Evolutionary conservation across 2,113 vertebrate genomes (phyloP), one percentile per base, ranked within the genome.

Genomic region (Lagopus muta): DNA sequence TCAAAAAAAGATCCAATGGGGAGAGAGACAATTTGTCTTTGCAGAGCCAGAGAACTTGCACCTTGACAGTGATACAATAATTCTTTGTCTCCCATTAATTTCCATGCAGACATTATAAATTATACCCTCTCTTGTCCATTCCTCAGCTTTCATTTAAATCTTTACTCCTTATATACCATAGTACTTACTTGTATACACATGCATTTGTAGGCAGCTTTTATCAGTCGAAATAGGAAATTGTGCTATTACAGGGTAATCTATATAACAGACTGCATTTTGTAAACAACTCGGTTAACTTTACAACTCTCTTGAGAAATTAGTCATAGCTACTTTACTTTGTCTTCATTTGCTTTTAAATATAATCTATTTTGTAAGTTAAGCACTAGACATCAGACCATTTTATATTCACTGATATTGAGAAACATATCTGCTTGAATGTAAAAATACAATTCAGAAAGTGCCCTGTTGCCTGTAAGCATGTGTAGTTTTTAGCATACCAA

Each of bases 261-360:
- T 66, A 36, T 73, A 54, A 73, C 40, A 17, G 3, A 2, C 17
- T 54, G 54, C 5, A 24, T 58, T 77, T 71, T 93, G 36, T 73
- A 18, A 91, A 50, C 42, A 74, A 45, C 55, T 76, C 34, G 1
- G 24, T 89, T 76, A 86, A 70, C 78, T 82, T 69, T 11, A 76
- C 30, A 80, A 64, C 21, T 91, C 62, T 87, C 85, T 71, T 75
- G 88, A 88, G 76, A 88, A 89, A 89, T 94, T 92, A 91, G 88
- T 94, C 85, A 94, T 89, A 91, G 40, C 43, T 95, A 22, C 69
- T 92, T 86, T 77, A 66, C 64, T 85, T 92, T 71, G 42, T 86
- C 95, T 92, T 90, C n/a, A 73, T 90, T 91, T 90, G 69, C 42
- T 81, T 94, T 94, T 94, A 86, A 96, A 83, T 93, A 19, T 65